phyloP scores from a whole-genome alignment of 2,113 vertebrate genomes.

The Acinonyx jubatus region DNA sequence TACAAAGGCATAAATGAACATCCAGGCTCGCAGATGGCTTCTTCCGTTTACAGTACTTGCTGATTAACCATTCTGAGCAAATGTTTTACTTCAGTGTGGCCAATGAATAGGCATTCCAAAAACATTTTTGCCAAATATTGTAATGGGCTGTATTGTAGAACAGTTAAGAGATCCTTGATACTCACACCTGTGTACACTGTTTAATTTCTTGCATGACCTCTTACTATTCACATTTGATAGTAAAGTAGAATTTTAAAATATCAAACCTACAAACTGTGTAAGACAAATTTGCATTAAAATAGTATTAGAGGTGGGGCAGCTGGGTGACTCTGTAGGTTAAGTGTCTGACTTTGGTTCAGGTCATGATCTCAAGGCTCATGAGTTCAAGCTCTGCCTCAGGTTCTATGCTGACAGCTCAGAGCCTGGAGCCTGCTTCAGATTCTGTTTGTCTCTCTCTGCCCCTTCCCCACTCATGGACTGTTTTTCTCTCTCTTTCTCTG shows the following conservation, averaged over 20 bases:
- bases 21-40: constrained; percentile 47
- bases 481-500: too few species aligned
- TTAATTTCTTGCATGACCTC: not conserved
- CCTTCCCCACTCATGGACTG: too few species aligned
- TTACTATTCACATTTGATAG: not conserved
- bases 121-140: not conserved
- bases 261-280: not conserved
- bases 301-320: not conserved
- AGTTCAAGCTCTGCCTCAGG: too few species aligned
- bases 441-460: too few species aligned
- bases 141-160: not conserved
- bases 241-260: constrained; percentile 3
- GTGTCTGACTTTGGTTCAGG: too few species aligned
- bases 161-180: not conserved
- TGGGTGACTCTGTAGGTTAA: not conserved
- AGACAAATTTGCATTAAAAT: not conserved
- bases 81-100: constrained; percentile 11
- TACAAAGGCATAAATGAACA: constrained; percentile 46
- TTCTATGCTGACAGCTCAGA: too few species aligned
- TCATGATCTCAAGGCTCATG: too few species aligned
- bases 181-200: not conserved
- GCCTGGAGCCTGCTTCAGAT: too few species aligned
- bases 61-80: constrained; percentile 48
- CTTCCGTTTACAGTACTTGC: not conserved
- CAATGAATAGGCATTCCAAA: constrained; percentile 17